phyloP scores from a whole-genome alignment of 2,888 invertebrate species.

The Pyrochroa serraticornis region DNA sequence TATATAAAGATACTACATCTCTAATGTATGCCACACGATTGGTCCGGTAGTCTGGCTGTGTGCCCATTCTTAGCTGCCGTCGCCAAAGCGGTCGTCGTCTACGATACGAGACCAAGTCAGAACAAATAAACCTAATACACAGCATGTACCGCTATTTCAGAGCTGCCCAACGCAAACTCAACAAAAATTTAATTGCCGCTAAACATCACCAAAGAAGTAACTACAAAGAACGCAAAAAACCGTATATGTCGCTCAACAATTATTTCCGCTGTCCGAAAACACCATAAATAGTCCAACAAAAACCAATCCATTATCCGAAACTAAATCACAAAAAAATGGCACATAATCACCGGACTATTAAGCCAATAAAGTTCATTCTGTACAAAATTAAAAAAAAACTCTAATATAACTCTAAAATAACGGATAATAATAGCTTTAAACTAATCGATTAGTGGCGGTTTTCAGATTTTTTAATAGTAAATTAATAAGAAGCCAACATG shows the following conservation, averaged over 20 bases:
- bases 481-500: too few species aligned
- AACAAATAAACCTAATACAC: conserved; percentile 27
- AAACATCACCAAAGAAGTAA: conserved; percentile 19
- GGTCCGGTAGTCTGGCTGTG: conserved; percentile 33
- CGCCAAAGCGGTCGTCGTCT: conserved; percentile 27
- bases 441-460: too few species aligned
- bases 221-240: conserved; percentile 4
- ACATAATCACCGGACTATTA: too few species aligned
- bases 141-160: conserved; percentile 21
- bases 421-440: too few species aligned
- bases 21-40: conserved; percentile 28
- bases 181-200: conserved; percentile 27
- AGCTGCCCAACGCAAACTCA: conserved; percentile 22
- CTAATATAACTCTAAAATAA: too few species aligned
- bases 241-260: neutral
- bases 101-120: conserved; percentile 20
- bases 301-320: too few species aligned
- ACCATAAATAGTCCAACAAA: too few species aligned
- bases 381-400: too few species aligned
- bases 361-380: too few species aligned
- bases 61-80: conserved; percentile 33
- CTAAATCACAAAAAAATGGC: too few species aligned
- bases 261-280: neutral
- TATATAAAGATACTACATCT: conserved; percentile 24
- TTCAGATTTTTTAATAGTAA: too few species aligned